Conservation (phyloP, 2,113 vertebrate genomes). For the Balaeniceps rex region DNA sequence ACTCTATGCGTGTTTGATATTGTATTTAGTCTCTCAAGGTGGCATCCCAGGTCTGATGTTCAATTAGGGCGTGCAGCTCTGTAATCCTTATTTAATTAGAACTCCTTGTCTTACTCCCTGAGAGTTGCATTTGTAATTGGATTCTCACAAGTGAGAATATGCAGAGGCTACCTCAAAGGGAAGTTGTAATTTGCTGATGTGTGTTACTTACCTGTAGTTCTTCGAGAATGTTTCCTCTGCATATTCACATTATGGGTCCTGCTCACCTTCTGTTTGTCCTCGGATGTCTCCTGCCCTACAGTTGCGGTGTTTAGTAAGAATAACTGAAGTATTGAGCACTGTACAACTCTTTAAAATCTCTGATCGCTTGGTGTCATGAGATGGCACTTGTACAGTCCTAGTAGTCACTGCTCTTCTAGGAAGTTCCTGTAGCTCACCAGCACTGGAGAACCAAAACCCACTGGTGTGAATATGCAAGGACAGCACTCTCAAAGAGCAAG, state of each 20-base stretch:
- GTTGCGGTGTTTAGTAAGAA: background rate
- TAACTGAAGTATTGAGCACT: background rate
- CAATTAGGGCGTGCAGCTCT: constrained; percentile 24
- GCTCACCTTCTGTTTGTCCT: constrained; percentile 4
- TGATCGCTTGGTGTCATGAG: background rate
- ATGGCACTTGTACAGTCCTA: constrained; percentile 19
- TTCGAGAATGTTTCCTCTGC: constrained; percentile 58
- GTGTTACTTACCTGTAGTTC: constrained; percentile 38
- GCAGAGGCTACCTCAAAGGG: constrained; percentile 45
- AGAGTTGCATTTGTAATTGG: constrained; percentile 49
- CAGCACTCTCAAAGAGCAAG: constrained; percentile 58
- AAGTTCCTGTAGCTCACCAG: constrained; percentile 42
- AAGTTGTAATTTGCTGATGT: background rate
- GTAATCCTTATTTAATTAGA: constrained; percentile 62
- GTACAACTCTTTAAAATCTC: background rate
- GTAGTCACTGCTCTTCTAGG: constrained; percentile 24
- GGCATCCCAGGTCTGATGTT: constrained; percentile 25
- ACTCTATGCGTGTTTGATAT: background rate
- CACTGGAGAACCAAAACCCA: constrained; percentile 46
- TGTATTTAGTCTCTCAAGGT: constrained; percentile 33
- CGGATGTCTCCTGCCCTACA: background rate
- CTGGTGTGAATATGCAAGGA: constrained; percentile 65
- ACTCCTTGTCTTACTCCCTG: constrained; percentile 18
- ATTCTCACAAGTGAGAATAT: constrained; percentile 60
- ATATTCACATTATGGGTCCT: constrained; percentile 50